Percentiles rank a stretch among this genome's conserved stretches.
phyloP scores from a whole-genome alignment of 2,888 invertebrate species.

The Tetranychus piercei region DNA sequence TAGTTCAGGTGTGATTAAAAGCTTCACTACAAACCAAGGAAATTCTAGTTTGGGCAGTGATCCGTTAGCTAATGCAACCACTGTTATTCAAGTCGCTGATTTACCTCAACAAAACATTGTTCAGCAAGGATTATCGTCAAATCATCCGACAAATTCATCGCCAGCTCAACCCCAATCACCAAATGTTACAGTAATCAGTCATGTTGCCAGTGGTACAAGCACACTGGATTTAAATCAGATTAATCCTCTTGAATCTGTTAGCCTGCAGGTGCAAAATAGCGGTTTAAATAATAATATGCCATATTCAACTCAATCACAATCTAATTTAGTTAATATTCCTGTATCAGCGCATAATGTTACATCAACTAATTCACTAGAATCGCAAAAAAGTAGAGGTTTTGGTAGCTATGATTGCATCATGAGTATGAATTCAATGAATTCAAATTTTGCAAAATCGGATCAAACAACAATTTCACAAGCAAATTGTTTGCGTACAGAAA shows the following conservation, averaged over 20 bases:
- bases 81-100: neutral
- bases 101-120: neutral
- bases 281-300: neutral
- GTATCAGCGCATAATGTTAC: neutral
- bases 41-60: neutral
- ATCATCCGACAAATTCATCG: neutral
- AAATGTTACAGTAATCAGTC: neutral
- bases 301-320: neutral
- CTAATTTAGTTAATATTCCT: neutral
- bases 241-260: neutral
- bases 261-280: neutral
- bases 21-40: neutral
- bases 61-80: neutral
- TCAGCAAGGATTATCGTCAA: neutral
- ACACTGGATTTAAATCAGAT: neutral
- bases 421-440: neutral
- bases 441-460: neutral
- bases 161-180: neutral
- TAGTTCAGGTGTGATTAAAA: neutral
- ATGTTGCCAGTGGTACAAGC: neutral
- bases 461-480: neutral
- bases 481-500: neutral
- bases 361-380: neutral
- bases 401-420: neutral
- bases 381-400: neutral